These are phyloP conservation scores for Ammodytes dubius DNA, from an alignment of 2,113 vertebrate genomes.

Conservation along the genomic window DNA sequence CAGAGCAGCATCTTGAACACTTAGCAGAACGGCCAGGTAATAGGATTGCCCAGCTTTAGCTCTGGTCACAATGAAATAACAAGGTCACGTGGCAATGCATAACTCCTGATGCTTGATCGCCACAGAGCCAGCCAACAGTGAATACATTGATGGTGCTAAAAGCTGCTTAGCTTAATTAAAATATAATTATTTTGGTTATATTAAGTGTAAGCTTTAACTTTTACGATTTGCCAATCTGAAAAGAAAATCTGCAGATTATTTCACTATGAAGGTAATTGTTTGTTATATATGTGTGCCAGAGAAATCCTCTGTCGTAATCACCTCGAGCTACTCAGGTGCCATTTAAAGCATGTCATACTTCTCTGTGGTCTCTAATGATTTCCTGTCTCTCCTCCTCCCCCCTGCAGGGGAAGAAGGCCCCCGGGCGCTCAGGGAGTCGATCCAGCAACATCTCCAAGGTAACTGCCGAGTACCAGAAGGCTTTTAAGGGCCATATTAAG, in stretches of 20 bases:
- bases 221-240: not conserved
- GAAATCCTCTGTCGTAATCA: not conserved
- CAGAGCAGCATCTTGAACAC: constrained; percentile 39
- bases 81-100: constrained; percentile 41
- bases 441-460: constrained; percentile 98
- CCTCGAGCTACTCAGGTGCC: not conserved
- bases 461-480: constrained; percentile 21
- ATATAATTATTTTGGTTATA: not conserved
- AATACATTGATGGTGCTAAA: not conserved
- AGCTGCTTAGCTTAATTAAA: constrained; percentile 16
- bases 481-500: constrained; percentile 22
- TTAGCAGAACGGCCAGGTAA: constrained; percentile 54
- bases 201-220: not conserved
- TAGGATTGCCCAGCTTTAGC: constrained; percentile 77
- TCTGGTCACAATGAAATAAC: constrained; percentile 56
- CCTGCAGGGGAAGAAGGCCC: constrained; percentile 91
- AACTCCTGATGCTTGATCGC: constrained; percentile 45
- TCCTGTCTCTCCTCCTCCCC: constrained; percentile 64
- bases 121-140: not conserved
- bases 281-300: not conserved
- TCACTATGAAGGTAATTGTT: not conserved
- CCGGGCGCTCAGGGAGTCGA: constrained; percentile 91
- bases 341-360: constrained; percentile 23
- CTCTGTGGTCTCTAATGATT: constrained; percentile 34
- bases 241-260: not conserved